Evolutionary conservation across 1,140 invertebrate genomes (phyloP), one percentile per base, ranked within the genome.

Genomic region (Bombus sylvicola): DNA sequence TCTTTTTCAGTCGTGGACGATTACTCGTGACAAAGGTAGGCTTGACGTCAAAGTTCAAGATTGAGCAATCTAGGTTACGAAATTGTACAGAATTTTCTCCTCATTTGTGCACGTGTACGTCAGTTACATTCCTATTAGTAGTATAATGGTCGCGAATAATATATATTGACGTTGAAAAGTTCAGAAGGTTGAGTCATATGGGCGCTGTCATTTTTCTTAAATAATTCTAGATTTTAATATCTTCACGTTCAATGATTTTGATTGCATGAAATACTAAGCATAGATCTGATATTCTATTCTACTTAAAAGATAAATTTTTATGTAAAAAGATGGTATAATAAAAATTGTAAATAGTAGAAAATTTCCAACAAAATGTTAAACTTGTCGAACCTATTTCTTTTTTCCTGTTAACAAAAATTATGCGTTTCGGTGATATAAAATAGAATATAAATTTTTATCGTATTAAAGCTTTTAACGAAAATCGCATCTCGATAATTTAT

Each of bases 11-110:
- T 9, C 39, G 41, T 15, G 39, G 39, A 9, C 39, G 13, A 43
- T 73, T 73, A 43, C 28, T 75, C n/a, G n/a, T 31, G 10, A 79
- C 39, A 41, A 39, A 47, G 8, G 25, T 39, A 34, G 31, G 28
- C 15, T 31, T 53, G 59, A 80, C 78, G 78, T 80, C 64, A 47
- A 69, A 39, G 64, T 80, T 80, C 78, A 71, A 69, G 41, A 80
- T 80, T 53, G 41, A 68, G 78, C 41, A 80, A 80, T 80, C 43
- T 28, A 8, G 22, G 18, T 68, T 47, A 64, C 47, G 78, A 80
- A 69, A 80, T 80, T 39, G 31, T 28, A 10, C 31, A 34, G 34
- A n/a, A 80, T 80, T 80, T 69, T 53, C 78, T 71, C 43, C 39
- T 80, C 53, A 80, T 80, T 69, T 10, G 64, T 39, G 15, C 34